Conservation (phyloP, 2,113 vertebrate species). For the Rana temporaria region DNA sequence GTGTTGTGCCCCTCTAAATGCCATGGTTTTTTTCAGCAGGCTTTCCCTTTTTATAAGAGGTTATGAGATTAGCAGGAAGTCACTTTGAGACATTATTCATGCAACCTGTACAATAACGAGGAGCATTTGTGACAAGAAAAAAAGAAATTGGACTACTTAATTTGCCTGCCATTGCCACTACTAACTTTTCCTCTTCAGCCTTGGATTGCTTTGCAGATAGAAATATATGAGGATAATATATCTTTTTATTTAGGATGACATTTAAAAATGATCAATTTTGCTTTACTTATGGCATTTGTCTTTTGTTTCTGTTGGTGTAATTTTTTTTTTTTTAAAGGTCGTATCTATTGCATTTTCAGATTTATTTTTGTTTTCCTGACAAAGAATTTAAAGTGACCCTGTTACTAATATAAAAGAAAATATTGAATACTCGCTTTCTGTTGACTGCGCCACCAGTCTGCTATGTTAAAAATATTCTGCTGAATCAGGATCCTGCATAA, state of each 20-base stretch:
- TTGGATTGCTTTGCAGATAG: neutral
- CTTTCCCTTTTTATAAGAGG: constrained; percentile 48
- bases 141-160: constrained; percentile 34
- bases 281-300: neutral
- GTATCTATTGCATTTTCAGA: constrained; percentile 53
- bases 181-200: constrained; percentile 9
- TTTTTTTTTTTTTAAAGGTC: constrained; percentile 61
- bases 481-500: too few relatives aligned
- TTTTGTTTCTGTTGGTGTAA: neutral
- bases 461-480: too few relatives aligned
- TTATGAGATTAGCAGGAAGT: constrained; percentile 56
- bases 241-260: constrained; percentile 24
- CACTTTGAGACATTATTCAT: constrained; percentile 56
- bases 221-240: neutral
- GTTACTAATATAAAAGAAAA: too few relatives aligned
- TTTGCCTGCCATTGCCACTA: constrained; percentile 10
- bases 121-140: constrained; percentile 29
- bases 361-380: neutral
- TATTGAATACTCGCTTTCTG: too few relatives aligned
- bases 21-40: constrained; percentile 44
- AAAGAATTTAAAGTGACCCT: too few relatives aligned
- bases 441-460: too few relatives aligned
- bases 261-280: constrained; percentile 38
- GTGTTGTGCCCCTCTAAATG: constrained; percentile 50
- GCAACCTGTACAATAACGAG: constrained; percentile 54